Percentiles rank a stretch among this genome's conserved stretches.
phyloP scores from a whole-genome alignment of 2,113 vertebrate species.

The Mohoua ochrocephala region DNA sequence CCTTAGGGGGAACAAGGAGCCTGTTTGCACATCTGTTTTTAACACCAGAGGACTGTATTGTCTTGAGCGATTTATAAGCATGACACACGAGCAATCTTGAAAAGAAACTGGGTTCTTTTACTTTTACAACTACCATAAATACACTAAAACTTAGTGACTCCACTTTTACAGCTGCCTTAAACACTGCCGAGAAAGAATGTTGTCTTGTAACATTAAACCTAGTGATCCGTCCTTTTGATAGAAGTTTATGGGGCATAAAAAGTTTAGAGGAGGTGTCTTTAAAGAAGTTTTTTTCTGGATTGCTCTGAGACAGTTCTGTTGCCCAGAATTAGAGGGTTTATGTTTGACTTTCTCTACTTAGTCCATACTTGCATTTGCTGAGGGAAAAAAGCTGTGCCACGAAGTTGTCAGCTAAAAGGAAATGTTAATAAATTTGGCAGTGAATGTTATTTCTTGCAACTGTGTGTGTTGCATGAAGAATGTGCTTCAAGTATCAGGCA shows the following conservation, averaged over 20 bases:
- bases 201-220: neutral
- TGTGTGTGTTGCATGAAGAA: neutral
- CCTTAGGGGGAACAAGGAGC: neutral
- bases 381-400: neutral
- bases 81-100: neutral
- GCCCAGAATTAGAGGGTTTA: neutral
- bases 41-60: neutral
- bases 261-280: neutral
- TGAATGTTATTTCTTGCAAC: neutral
- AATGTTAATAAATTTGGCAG: neutral
- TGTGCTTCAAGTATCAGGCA: neutral
- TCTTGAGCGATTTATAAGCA: neutral
- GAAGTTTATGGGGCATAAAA: neutral
- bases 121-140: slow-evolving; percentile 41
- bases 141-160: neutral
- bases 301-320: neutral
- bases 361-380: neutral
- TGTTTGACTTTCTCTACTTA: neutral
- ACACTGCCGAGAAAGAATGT: neutral
- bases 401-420: neutral
- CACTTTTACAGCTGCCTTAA: neutral
- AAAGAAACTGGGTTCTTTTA: neutral
- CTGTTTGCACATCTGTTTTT: neutral
- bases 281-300: neutral
- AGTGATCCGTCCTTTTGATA: neutral